Percentiles rank a stretch among this genome's conserved stretches.
Conservation (phyloP, 2,888 invertebrate genomes). For the Drosophila anomalipes region DNA sequence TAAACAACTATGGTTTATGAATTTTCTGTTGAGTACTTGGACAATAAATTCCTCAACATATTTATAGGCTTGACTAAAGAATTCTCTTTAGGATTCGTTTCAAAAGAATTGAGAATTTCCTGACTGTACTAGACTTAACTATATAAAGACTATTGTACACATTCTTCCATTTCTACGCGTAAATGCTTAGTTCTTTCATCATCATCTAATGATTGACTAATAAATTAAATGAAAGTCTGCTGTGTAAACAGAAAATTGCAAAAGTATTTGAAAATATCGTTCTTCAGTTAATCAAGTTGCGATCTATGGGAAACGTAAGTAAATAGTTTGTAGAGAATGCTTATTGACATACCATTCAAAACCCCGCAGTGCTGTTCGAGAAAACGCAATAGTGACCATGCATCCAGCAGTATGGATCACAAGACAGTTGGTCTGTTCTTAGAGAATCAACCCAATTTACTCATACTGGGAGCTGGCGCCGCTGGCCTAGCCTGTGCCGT, state of each 20-base stretch:
- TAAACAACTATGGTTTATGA: not conserved
- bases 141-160: not conserved
- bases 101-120: not conserved
- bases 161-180: not conserved
- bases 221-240: not conserved
- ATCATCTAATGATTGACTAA: not conserved
- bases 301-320: conserved; percentile 51
- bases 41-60: not conserved
- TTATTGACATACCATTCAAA: not conserved
- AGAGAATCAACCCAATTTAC: conserved; percentile 57
- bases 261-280: not conserved
- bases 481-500: conserved; percentile 82
- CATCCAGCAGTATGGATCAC: not conserved
- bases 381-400: conserved; percentile 40
- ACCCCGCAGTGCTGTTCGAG: conserved; percentile 26
- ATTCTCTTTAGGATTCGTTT: not conserved
- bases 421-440: conserved; percentile 8
- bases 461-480: conserved; percentile 82
- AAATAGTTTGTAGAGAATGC: not conserved
- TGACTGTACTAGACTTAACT: not conserved
- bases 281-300: conserved; percentile 8
- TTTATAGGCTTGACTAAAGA: not conserved
- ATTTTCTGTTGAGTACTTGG: not conserved
- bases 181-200: not conserved
- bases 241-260: not conserved